Conservation (phyloP, 2,797 vertebrate species). For the Percopsis omiscomaycus region DNA sequence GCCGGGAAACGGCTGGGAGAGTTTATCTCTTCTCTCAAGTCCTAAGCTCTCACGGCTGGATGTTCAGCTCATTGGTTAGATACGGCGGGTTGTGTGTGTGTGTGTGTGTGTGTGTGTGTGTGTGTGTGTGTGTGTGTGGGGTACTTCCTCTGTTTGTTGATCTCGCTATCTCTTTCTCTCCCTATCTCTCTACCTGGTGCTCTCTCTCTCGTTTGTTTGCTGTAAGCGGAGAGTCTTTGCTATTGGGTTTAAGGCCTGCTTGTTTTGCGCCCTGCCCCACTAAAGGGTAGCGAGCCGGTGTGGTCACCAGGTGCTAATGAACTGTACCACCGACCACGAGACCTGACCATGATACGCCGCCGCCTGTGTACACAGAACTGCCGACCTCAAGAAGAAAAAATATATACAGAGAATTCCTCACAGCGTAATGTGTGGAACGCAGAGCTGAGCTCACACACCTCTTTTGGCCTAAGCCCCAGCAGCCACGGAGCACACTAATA, state of each 20-base stretch:
- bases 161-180: constrained; percentile 14
- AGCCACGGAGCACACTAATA: too few species aligned
- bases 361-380: constrained; percentile 35
- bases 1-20: constrained; percentile 28
- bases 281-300: constrained; percentile 29
- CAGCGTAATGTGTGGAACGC: constrained; percentile 14
- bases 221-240: constrained; percentile 32
- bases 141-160: constrained; percentile 27
- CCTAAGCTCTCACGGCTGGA: constrained; percentile 42
- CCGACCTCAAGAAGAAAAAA: constrained; percentile 31
- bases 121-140: constrained; percentile 7
- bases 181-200: background rate
- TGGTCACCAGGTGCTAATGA: constrained; percentile 58
- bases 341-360: constrained; percentile 39
- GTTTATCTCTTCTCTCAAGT: constrained; percentile 62
- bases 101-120: constrained; percentile 3
- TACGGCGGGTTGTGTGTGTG: constrained; percentile 11
- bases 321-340: constrained; percentile 52
- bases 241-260: constrained; percentile 49
- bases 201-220: constrained; percentile 37
- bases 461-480: background rate
- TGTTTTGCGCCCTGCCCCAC: constrained; percentile 33
- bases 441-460: background rate
- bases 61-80: constrained; percentile 47
- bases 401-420: constrained; percentile 15